phyloP scores from a whole-genome alignment of 2,797 vertebrate genomes.

The Oceanodroma leucorhoa region DNA sequence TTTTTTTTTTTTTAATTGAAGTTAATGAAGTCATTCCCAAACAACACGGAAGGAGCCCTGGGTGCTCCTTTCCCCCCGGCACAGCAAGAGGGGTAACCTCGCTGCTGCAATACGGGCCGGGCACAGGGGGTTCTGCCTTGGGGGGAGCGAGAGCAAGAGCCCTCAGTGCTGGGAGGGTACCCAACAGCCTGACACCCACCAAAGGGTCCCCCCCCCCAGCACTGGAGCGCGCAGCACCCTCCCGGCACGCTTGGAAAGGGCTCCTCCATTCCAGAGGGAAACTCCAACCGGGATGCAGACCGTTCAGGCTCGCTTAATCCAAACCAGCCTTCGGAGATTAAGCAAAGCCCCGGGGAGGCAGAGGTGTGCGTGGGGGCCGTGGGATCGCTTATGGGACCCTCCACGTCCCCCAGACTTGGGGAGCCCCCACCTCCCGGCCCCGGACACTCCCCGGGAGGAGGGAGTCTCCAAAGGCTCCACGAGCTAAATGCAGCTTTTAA shows the following conservation, averaged over 20 bases:
- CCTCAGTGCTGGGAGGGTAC: not conserved
- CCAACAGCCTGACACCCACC: not conserved
- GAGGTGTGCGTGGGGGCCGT: not conserved
- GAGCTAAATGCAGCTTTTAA: not conserved
- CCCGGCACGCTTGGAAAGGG: not conserved
- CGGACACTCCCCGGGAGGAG: accelerated
- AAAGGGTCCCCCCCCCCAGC: not conserved
- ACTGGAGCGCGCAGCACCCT: not conserved
- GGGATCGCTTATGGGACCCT: accelerated
- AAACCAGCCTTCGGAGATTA: accelerated
- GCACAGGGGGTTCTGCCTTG: accelerated
- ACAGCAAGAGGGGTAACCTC: not conserved
- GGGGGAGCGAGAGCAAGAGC: not conserved
- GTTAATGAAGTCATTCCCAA: slow-evolving; percentile 40
- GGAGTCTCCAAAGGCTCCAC: accelerated
- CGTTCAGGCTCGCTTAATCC: not conserved
- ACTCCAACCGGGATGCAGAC: not conserved
- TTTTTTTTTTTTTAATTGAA: slow-evolving; percentile 6
- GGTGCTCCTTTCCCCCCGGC: not conserved
- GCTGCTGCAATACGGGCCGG: accelerated
- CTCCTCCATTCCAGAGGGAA: not conserved
- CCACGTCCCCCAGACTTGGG: accelerated
- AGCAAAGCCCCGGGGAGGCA: not conserved
- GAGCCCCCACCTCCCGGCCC: not conserved
- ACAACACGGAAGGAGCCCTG: not conserved